These are phyloP conservation scores for Diorhabda carinulata DNA, from an alignment of 1,140 invertebrate genomes.

Conservation along the genomic window DNA sequence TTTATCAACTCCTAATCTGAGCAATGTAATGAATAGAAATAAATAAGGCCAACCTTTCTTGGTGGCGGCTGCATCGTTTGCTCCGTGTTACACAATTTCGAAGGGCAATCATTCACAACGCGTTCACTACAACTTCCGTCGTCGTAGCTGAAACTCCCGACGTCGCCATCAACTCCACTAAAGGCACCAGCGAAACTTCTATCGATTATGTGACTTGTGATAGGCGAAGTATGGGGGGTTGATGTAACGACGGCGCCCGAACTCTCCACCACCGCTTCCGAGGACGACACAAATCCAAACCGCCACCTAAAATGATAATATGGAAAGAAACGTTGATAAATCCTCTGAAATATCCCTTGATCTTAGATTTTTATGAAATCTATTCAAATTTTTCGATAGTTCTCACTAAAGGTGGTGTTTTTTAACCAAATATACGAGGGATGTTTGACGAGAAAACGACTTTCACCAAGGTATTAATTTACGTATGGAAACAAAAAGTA, in stretches of 20 bases:
- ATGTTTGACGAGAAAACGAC: too few relatives aligned
- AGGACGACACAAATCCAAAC: conserved; percentile 9
- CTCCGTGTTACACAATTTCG: conserved; percentile 36
- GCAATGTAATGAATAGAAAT: too few relatives aligned
- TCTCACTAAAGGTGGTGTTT: too few relatives aligned
- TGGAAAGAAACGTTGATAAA: not conserved
- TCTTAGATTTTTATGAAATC: not conserved
- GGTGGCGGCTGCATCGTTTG: conserved; percentile 67
- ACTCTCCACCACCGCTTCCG: not conserved
- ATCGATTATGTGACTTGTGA: conserved; percentile 30
- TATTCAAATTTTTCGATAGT: too few relatives aligned
- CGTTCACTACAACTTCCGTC: conserved; percentile 32
- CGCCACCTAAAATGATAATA: conserved; percentile 6
- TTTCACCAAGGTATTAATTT: too few relatives aligned
- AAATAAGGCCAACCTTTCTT: conserved; percentile 60
- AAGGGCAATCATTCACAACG: conserved; percentile 40
- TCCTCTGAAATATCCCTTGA: not conserved
- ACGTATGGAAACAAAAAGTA: too few relatives aligned
- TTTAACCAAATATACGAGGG: too few relatives aligned
- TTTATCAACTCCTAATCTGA: too few relatives aligned
- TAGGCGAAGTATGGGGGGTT: conserved; percentile 22
- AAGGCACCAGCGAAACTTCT: conserved; percentile 11
- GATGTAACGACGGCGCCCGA: conserved; percentile 25
- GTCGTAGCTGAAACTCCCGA: conserved; percentile 19
- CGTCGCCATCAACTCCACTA: conserved; percentile 18